phyloP scores from a whole-genome alignment of 2,113 vertebrate species.

The Macquaria australasica region DNA sequence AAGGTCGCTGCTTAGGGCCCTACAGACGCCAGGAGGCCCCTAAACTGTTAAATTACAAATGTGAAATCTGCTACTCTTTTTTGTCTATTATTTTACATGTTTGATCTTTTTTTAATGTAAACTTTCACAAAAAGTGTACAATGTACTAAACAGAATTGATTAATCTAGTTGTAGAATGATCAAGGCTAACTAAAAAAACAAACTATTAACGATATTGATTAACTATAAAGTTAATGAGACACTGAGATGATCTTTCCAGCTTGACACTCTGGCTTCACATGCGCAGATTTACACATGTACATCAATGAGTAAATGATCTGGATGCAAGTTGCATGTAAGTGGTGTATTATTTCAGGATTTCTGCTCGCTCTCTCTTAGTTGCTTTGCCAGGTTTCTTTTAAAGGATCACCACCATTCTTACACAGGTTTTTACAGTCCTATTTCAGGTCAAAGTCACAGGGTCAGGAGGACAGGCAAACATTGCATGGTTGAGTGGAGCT shows the following conservation, averaged over 20 bases:
- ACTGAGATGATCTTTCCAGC: neutral
- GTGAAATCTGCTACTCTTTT: neutral
- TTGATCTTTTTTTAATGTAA: neutral
- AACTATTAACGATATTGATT: neutral
- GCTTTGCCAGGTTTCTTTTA: neutral
- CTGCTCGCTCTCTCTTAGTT: neutral
- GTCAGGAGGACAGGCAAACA: slow-evolving; percentile 41
- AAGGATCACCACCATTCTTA: neutral
- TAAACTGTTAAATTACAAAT: slow-evolving; percentile 6
- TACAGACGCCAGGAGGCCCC: neutral
- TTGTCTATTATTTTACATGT: neutral
- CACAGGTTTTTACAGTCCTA: neutral
- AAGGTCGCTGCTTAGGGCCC: neutral
- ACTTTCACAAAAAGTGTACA: neutral
- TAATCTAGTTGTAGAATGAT: neutral
- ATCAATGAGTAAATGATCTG: neutral
- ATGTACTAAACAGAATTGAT: neutral
- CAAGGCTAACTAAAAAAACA: neutral
- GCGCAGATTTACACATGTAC: neutral
- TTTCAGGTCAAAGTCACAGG: slow-evolving; percentile 13
- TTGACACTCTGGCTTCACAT: neutral
- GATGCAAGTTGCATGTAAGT: neutral
- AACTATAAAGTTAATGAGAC: neutral
- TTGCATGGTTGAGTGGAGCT: slow-evolving; percentile 15
- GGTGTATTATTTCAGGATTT: neutral